These are phyloP conservation scores for Capitella teleta DNA, from an alignment of 1,140 invertebrate species.

Conservation along the genomic window DNA sequence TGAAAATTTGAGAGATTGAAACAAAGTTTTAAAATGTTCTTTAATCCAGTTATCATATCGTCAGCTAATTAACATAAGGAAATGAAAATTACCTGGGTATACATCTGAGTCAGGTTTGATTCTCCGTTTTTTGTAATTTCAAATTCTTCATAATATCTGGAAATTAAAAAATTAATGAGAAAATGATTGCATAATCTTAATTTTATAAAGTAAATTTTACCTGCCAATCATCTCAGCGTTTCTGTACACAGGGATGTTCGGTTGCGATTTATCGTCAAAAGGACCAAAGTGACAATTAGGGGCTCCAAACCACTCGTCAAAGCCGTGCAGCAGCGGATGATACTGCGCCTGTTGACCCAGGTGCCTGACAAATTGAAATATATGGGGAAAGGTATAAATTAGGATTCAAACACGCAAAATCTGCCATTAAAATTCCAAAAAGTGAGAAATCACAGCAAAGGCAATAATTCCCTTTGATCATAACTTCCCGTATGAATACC, in stretches of 20 bases:
- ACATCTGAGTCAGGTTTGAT: conserved; percentile 28
- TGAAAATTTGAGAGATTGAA: not conserved
- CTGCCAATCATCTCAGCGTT: conserved; percentile 36
- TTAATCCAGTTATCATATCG: not conserved
- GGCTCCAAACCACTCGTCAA: conserved; percentile 38
- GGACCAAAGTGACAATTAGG: conserved; percentile 42
- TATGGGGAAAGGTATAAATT: not conserved
- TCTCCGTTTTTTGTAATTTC: conserved; percentile 20
- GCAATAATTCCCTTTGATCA: not conserved
- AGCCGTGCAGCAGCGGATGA: conserved; percentile 37
- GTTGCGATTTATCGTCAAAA: conserved; percentile 28
- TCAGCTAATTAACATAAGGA: not conserved
- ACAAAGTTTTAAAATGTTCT: not conserved
- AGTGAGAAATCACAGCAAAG: not conserved
- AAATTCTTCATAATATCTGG: conserved; percentile 35
- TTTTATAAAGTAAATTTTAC: conserved; percentile 14
- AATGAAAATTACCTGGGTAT: conserved; percentile 15
- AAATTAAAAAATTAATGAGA: conserved; percentile 1
- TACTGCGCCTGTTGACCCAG: conserved; percentile 22
- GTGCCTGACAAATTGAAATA: conserved; percentile 25
- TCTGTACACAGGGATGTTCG: conserved; percentile 38
- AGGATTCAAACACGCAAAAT: not conserved
- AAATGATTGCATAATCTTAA: not conserved
- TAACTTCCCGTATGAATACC: not conserved
- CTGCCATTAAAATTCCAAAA: not conserved